Conservation (phyloP, 2,113 vertebrate species). For the Epinephelus fuscoguttatus region DNA sequence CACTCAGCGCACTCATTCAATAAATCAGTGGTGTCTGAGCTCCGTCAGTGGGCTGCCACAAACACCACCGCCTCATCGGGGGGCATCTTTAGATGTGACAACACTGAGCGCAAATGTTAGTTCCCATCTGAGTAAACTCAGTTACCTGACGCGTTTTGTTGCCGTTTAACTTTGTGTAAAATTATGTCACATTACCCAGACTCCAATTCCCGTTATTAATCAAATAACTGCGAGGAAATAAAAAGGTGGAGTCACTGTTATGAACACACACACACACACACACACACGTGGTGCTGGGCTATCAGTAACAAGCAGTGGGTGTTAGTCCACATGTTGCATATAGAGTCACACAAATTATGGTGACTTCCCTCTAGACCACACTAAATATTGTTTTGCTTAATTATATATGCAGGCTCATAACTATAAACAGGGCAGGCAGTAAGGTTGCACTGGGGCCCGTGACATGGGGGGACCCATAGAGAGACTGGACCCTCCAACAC, state of each 20-base stretch:
- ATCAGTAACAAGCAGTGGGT: neutral
- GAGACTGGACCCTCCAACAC: no score
- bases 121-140: constrained; percentile 38
- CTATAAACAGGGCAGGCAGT: no score
- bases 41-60: constrained; percentile 40
- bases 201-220: neutral
- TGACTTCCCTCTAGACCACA: neutral
- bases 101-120: constrained; percentile 27
- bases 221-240: neutral
- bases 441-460: no score
- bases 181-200: no score
- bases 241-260: neutral
- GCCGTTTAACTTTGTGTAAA: neutral
- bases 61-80: constrained; percentile 62
- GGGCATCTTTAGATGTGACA: constrained; percentile 74
- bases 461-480: no score
- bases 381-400: neutral
- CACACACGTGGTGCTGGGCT: constrained; percentile 3
- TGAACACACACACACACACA: neutral
- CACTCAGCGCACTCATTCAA: constrained; percentile 1
- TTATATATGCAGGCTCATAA: no score
- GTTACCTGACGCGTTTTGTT: neutral
- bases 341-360: no score
- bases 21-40: constrained; percentile 31
- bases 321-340: neutral